Evolutionary conservation across 2,797 vertebrate genomes (phyloP).

Genomic region (Sphaeramia orbicularis): DNA sequence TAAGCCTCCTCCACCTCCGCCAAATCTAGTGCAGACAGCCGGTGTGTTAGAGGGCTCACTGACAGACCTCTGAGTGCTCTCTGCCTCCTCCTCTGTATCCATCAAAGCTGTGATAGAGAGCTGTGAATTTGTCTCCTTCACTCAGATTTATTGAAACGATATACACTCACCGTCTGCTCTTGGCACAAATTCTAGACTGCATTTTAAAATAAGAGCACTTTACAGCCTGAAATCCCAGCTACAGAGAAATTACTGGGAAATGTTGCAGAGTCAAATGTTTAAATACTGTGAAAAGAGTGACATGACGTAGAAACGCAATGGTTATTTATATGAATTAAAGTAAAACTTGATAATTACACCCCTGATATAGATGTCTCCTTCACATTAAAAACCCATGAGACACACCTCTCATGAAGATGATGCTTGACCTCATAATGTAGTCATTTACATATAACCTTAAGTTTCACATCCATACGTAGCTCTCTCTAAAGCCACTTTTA

Average conservation of each 20-base stretch:
- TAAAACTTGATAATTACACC: slow-evolving; percentile 25
- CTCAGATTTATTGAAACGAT: slow-evolving; percentile 78
- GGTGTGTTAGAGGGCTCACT: slow-evolving; percentile 58
- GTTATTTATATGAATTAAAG: neutral
- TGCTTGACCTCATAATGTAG: slow-evolving; percentile 52
- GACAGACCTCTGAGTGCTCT: slow-evolving; percentile 61
- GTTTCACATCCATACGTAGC: slow-evolving; percentile 25
- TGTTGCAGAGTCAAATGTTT: slow-evolving; percentile 16
- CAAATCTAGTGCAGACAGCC: slow-evolving; percentile 48
- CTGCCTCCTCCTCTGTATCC: slow-evolving; percentile 58
- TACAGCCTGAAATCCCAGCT: slow-evolving; percentile 19
- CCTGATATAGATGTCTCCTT: slow-evolving; percentile 19
- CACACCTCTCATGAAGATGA: slow-evolving; percentile 26
- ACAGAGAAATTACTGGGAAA: slow-evolving; percentile 37
- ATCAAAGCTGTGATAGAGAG: slow-evolving; percentile 61
- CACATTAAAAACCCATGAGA: slow-evolving; percentile 39
- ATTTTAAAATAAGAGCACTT: slow-evolving; percentile 57
- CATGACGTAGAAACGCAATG: neutral
- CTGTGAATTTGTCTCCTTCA: slow-evolving; percentile 66
- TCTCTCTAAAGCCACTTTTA: too few relatives aligned
- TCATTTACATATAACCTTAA: slow-evolving; percentile 67
- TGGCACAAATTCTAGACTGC: slow-evolving; percentile 45
- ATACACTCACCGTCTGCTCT: slow-evolving; percentile 54
- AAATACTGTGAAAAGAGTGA: slow-evolving; percentile 15
- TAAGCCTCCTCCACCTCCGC: slow-evolving; percentile 27